Evolutionary conservation across 30 jellyfish, hydroid and myxozoan genomes (phyloP).

Genomic region (Cassiopea xamachana): DNA sequence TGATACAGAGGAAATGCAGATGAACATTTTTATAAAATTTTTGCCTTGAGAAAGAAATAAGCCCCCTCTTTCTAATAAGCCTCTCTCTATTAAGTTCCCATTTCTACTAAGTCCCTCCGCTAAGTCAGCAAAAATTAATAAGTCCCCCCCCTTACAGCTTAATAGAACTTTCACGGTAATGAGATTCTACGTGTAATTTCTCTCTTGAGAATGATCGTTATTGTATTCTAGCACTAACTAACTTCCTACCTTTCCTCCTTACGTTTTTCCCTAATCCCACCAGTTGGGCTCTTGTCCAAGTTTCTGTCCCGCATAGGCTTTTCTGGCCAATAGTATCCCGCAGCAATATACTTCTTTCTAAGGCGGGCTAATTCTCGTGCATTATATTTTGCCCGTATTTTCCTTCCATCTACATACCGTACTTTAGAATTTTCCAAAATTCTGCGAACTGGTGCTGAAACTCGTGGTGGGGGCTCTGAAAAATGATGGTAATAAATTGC

Average conservation of each 20-base stretch:
- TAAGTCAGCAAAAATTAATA: too few species aligned
- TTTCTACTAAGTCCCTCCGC: too few species aligned
- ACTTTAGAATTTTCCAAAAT: constrained; percentile 67
- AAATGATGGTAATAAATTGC: not conserved
- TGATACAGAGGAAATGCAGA: too few species aligned
- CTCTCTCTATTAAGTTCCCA: too few species aligned
- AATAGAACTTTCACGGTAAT: too few species aligned
- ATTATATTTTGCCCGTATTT: constrained; percentile 54
- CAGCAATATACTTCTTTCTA: constrained; percentile 72
- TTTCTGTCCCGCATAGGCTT: constrained; percentile 88
- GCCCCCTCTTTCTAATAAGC: too few species aligned
- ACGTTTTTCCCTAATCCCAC: constrained; percentile 40
- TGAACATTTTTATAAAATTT: too few species aligned
- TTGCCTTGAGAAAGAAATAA: too few species aligned
- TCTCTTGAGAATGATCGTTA: too few species aligned
- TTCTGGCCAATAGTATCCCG: constrained; percentile 92
- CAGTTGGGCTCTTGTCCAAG: constrained; percentile 80
- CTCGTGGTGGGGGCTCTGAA: constrained; percentile 77
- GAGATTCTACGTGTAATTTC: too few species aligned
- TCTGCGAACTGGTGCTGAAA: constrained; percentile 67
- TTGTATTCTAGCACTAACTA: not conserved
- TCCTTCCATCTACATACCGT: constrained; percentile 51
- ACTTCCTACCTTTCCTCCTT: constrained; percentile 61
- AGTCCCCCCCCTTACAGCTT: too few species aligned
- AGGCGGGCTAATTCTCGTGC: constrained; percentile 71